Evolutionary conservation across 1,140 invertebrate species (phyloP).

Genomic region (Whitmania pigra): DNA sequence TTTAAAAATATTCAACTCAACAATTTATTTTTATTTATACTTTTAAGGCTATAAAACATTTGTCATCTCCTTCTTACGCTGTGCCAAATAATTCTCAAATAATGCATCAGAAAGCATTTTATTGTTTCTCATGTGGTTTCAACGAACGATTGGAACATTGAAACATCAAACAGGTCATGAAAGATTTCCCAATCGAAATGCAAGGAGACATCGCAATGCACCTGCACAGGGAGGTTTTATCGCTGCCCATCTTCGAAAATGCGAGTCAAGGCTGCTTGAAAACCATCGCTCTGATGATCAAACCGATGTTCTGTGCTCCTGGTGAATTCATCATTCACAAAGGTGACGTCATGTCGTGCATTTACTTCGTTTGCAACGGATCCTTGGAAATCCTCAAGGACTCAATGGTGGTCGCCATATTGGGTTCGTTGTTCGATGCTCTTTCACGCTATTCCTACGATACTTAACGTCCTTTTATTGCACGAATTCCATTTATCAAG

Average conservation of each 20-base stretch:
- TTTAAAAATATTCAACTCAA: too few relatives aligned
- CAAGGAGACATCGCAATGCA: constrained; percentile 89
- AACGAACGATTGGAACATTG: too few relatives aligned
- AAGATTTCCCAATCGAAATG: constrained; percentile 89
- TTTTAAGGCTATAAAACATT: too few relatives aligned
- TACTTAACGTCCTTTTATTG: too few relatives aligned
- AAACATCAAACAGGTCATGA: constrained; percentile 58
- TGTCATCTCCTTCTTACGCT: too few relatives aligned
- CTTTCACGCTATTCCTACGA: too few relatives aligned
- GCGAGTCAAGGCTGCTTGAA: constrained; percentile 41
- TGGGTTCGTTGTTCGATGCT: constrained; percentile 29
- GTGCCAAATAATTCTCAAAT: too few relatives aligned
- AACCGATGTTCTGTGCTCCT: constrained; percentile 37
- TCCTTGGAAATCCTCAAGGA: constrained; percentile 40
- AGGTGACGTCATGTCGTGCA: constrained; percentile 38
- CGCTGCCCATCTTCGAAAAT: constrained; percentile 80
- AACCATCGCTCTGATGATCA: constrained; percentile 26
- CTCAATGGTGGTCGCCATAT: constrained; percentile 40
- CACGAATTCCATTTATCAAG: too few relatives aligned
- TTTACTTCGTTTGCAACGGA: constrained; percentile 40
- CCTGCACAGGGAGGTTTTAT: constrained; percentile 81
- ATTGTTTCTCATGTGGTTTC: too few relatives aligned
- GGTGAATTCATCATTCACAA: constrained; percentile 39
- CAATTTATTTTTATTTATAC: too few relatives aligned
- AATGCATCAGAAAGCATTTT: too few relatives aligned